Base-by-base conservation (phyloP, 2,888 invertebrate species). In the Cheilosia variabilis region DNA sequence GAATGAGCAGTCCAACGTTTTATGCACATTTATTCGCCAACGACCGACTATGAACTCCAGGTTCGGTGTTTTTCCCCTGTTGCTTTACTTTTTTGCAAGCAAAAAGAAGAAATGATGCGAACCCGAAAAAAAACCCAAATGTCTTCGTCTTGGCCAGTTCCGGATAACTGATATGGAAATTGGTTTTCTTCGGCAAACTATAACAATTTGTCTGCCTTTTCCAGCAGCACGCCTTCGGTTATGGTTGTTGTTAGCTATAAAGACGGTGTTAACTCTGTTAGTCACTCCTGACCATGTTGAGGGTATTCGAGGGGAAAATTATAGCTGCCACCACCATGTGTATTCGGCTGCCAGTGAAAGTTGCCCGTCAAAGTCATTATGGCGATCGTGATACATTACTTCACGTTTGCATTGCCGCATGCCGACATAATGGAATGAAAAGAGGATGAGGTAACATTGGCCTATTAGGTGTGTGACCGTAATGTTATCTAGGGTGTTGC, bases 1-100 rank as follows among this genome's bases (percentile, higher is more conserved):
- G 80, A 87, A 73, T 78, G 87, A 87, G 60, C 76, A 55, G 86
- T 63, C 72, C 66, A 86, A 86, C 62, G 66, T 86, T 86, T 81
- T 80, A 80, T 86, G 71, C 62, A 77, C 76, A 77, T 57, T 58
- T 69, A 79, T 55, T 76, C 55, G 41, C 79, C 65, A 66, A 71
- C 75, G 60, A 84, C 68, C 73, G 62, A 68, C 73, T 68, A 69
- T 79, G 79, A 84, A 84, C 69, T 75, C 31, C 41, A 72, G 68
- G 65, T 45, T 63, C 2, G n/a, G 22, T 27, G 6, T 50, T 52
- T 27, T 47, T 31, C 52, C 37, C 37, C 4, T 31, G 31, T 31
- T 27, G 27, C 27, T 27, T 27, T 27, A 27, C 7, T 17, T 7
- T 43, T 41, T 50, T 69, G 57, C 66, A 41, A 72, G 72, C 24